Base-by-base conservation (phyloP, 2,888 invertebrate species). In the Rhorus exstirpatorius region DNA sequence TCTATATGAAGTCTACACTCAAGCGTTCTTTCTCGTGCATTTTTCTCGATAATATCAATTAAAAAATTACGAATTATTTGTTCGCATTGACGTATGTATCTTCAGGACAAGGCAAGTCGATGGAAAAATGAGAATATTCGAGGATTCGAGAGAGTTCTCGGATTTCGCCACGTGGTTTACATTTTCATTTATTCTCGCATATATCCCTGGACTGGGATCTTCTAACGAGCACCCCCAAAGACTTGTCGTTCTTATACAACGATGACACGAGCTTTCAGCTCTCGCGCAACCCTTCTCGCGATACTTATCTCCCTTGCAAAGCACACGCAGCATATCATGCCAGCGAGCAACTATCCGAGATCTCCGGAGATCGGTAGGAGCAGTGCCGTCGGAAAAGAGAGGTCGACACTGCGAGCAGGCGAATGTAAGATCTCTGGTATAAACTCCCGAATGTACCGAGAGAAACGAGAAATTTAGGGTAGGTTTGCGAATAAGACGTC, bases 181-280 rank as follows among this genome's bases (percentile, higher is more conserved):
- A 74, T 81, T 83, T 81, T 70, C 46, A 75, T 81, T 79, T 67
- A 76, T 51, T 53, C 41, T 51, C 60, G 35, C 55, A 46, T 84
- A 78, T 90, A 90, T 90, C 90, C 83, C 81, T 7, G 75, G 79
- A 84, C 86, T 88, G 85, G 87, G 89, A 63, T 74, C 74, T 90
- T 90, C 90, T 88, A 89, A 89, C 90, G 89, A 89, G n/a, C 85
- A 86, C 88, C 86, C n/a, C n/a, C n/a, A n/a, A n/a, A 89, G 87
- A 89, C 88, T 87, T 87, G 88, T 90, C 89, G 86, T 87, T 85
- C 79, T 81, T 46, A 51, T 61, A 21, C 35, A 17, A 60, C 24
- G 38, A 46, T 35, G 35, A 19, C 61, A 44, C 67, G 53, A 72
- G 61, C 51, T 60, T 31, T 65, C 81, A 75, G 24, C 77, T 78